phyloP scores from a whole-genome alignment of 1,140 invertebrate genomes.

The Argopecten irradians region DNA sequence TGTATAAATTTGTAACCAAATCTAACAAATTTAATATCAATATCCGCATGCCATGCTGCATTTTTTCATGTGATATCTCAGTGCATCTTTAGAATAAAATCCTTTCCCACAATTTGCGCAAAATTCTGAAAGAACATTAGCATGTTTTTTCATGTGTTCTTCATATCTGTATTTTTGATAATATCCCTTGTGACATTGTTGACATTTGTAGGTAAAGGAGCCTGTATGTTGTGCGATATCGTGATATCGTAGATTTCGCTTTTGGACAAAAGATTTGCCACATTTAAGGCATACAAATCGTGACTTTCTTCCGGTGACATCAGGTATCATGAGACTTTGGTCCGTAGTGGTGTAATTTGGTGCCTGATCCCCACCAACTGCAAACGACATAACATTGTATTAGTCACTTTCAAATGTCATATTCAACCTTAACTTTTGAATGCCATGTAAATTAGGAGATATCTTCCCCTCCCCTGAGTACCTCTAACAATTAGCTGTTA shows the following conservation, averaged over 20 bases:
- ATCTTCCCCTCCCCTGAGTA: no score
- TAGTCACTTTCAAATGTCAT: no score
- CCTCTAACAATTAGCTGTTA: no score
- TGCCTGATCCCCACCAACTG: no score
- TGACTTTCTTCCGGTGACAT: neutral
- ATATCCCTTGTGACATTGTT: neutral
- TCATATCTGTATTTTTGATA: neutral
- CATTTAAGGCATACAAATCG: neutral
- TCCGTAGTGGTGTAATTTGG: no score
- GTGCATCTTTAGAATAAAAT: constrained; percentile 8
- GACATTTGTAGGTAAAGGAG: neutral
- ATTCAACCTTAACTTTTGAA: no score
- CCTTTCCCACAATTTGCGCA: neutral
- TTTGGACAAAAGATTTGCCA: neutral
- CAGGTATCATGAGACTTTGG: neutral
- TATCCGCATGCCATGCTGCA: neutral
- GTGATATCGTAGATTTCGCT: constrained; percentile 2
- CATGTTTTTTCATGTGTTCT: neutral
- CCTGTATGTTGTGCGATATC: neutral
- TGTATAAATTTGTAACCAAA: no score
- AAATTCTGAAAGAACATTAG: neutral
- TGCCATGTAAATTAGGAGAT: no score
- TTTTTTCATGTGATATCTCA: neutral
- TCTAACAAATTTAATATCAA: no score
- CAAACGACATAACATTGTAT: no score